Evolutionary conservation across 2,797 vertebrate genomes (phyloP), one percentile per base, ranked within the genome.

Genomic region (Phaenicophaeus curvirostris): DNA sequence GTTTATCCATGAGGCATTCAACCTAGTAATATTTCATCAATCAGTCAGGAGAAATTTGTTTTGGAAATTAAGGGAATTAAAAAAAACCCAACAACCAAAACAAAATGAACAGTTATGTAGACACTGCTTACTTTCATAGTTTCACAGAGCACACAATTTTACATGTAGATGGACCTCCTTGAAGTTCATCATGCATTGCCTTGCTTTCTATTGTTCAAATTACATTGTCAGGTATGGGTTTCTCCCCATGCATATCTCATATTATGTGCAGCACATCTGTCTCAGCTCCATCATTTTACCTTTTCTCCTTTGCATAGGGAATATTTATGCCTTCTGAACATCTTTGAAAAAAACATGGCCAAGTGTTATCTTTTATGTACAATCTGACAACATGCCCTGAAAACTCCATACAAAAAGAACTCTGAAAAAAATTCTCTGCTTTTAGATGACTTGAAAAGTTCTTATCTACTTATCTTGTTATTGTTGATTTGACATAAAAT

Each of bases 401-500:
- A 94, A 85, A 18, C 17, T 28, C 31, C 39, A 33, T 0, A 37
- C 42, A 72, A 85, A 77, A 76, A 68, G 13, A 78, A 10, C 11
- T 79, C 54, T 62, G 48, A 66, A 78, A 67, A 93, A 76, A 76
- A 24, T 15, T 58, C 68, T 33, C 30, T 59, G 33, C 35, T 87
- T 67, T 48, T 25, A 50, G 55, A 73, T 25, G 27, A 28, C 31
- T 37, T 15, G 1, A 62, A 90, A 85, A 58, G 33, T 53, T 46
- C 39, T 50, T 20, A 25, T 50, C 37, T 62, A 69, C 8, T 11
- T 54, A 73, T 61, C 33, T 67, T 55, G n/a, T 51, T 90, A 67
- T 33, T 82, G 31, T 58, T 72, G 37, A 50, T 79, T 87, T 61
- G 30, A 85, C 55, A 79, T 31, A 84, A 92, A 89, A 71, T 74